Percentiles rank a stretch among this genome's conserved stretches.
Conservation (phyloP, 2,888 invertebrate genomes). For the Ennomos erosarius region DNA sequence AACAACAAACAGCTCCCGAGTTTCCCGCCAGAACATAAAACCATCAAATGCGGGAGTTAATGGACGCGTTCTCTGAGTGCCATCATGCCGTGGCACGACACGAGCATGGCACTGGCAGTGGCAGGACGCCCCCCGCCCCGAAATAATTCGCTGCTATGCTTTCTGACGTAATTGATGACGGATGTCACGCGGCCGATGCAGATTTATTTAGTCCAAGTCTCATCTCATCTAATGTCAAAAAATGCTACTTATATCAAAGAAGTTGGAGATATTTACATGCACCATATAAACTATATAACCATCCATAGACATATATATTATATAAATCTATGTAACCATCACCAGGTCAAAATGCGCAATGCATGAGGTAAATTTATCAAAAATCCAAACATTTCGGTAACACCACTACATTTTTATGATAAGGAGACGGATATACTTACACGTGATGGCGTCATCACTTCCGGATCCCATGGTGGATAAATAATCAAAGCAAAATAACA, state of each 20-base stretch:
- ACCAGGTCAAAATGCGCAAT: constrained; percentile 10
- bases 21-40: constrained; percentile 18
- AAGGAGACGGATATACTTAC: constrained; percentile 56
- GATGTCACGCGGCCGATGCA: constrained; percentile 31
- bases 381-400: constrained; percentile 1
- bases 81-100: constrained; percentile 1
- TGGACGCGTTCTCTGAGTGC: constrained; percentile 19
- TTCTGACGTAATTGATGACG: constrained; percentile 47
- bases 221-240: no score
- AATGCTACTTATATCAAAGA: no score
- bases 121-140: no score
- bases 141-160: no score
- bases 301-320: no score
- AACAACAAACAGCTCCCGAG: constrained; percentile 11
- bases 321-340: no score
- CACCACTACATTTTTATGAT: constrained; percentile 1
- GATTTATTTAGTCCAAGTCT: constrained; percentile 6
- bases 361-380: not conserved
- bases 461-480: constrained; percentile 65
- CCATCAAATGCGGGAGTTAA: constrained; percentile 22
- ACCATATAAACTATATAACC: no score
- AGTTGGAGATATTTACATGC: no score
- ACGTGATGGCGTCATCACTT: constrained; percentile 59
- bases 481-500: constrained; percentile 35
- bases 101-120: constrained; percentile 8